Evolutionary conservation across 2,888 invertebrate genomes (phyloP), one percentile per base, ranked within the genome.

Genomic region (Cataglyphis albicans): DNA sequence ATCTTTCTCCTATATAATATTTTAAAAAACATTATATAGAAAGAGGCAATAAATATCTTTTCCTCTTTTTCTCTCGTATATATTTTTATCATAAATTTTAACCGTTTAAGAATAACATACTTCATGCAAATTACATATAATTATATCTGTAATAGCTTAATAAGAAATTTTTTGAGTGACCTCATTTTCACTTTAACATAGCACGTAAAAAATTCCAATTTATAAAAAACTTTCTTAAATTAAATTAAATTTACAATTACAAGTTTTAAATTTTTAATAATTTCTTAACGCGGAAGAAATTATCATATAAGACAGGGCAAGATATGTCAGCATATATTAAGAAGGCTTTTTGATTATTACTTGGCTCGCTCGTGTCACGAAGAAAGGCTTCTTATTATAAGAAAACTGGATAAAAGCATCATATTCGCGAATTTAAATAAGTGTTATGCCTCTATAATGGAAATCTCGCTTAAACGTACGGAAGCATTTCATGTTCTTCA

Each of bases 351-450:
- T 76, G 55, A 78, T 68, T 76, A 76, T 68, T 25, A 64, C 18
- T 76, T 68, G 57, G 41, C 32, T 68, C 12, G 15, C 10, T 75
- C 52, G 12, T 52, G 21, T 5, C 57, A 15, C 21, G n/a, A 29
- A 61, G 38, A 29, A 73, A 3, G 9, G 52, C 29, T 74, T 59
- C 9, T 44, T 59, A 80, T 80, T 70, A 80, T 9, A 32, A 25
- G 1, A 12, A 80, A 80, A 48, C 52, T 48, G 78, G 32, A 59
- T 59, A 70, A 44, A 78, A 78, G 21, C 32, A 80, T 78, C n/a
- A 61, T 68, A 78, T 70, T 80, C 72, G 25, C 10, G 21, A 80
- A 80, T 80, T 80, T 80, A 80, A 80, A 80, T 80, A 80, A 80
- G 78, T 72, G 25, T 80, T 80, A 80, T 80, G 59, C 67, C 70